Conservation (phyloP, 2,113 vertebrate genomes). For the Parus major region DNA sequence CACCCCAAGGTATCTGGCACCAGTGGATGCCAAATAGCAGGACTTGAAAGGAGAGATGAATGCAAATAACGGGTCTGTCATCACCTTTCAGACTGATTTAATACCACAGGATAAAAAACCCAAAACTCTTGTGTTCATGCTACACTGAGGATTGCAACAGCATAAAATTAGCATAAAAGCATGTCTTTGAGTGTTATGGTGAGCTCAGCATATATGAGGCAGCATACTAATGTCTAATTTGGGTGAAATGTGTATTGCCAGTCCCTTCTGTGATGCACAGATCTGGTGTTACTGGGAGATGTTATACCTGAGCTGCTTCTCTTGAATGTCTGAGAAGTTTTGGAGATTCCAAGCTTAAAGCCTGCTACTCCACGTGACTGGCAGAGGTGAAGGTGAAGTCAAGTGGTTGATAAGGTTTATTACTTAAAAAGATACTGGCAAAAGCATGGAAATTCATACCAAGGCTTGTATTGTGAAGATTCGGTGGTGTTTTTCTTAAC, state of each 20-base stretch:
- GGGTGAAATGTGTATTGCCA: background rate
- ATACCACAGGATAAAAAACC: background rate
- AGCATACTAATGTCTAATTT: background rate
- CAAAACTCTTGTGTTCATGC: fast-evolving
- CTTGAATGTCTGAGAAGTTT: background rate
- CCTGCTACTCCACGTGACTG: background rate
- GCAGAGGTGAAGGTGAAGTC: background rate
- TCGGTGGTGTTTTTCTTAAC: background rate
- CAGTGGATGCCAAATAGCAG: background rate
- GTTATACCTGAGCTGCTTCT: background rate
- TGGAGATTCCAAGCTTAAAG: background rate
- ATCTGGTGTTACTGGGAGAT: background rate
- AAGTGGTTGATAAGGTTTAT: background rate
- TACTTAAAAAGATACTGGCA: background rate
- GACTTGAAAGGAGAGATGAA: background rate
- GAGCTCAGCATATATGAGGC: background rate
- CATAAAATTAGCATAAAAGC: background rate
- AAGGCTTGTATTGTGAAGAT: background rate
- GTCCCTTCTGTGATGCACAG: background rate
- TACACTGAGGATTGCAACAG: background rate
- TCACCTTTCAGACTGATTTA: background rate
- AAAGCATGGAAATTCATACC: background rate
- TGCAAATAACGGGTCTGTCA: background rate
- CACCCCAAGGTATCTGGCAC: background rate
- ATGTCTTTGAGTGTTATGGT: background rate